These are phyloP conservation scores for Eremobia ochroleuca DNA, from an alignment of 2,888 invertebrate species.

Conservation along the genomic window DNA sequence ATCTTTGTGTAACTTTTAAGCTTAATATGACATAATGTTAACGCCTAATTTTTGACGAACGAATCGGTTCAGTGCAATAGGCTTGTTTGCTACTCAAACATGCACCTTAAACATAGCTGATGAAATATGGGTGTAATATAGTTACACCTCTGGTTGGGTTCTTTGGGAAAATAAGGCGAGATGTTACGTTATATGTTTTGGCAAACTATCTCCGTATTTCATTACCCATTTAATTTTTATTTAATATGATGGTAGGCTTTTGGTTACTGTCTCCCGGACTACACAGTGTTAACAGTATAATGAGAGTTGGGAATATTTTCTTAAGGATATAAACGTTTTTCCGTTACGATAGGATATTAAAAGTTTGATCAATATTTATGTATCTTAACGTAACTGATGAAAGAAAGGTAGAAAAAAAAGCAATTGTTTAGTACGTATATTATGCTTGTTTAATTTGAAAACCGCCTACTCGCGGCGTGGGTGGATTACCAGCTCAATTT, in stretches of 20 bases:
- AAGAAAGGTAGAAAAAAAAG: not conserved
- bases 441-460: constrained; percentile 8
- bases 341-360: constrained; percentile 39
- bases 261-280: constrained; percentile 25
- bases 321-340: constrained; percentile 46
- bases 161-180: not conserved
- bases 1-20: not conserved
- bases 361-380: constrained; percentile 46
- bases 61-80: not conserved
- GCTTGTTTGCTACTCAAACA: not conserved
- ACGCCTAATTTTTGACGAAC: not conserved
- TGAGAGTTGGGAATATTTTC: constrained; percentile 44
- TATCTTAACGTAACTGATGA: constrained; percentile 1
- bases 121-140: not conserved
- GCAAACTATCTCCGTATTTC: too few relatives aligned
- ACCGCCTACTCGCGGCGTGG: not conserved
- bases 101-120: not conserved
- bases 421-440: not conserved
- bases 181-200: not conserved
- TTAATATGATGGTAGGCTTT: not conserved
- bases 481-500: not conserved
- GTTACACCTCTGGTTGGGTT: not conserved
- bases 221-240: not conserved
- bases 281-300: constrained; percentile 41
- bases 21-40: too few relatives aligned